These are phyloP conservation scores for Gryllus bimaculatus DNA, from an alignment of 1,140 invertebrate species.

Conservation along the genomic window DNA sequence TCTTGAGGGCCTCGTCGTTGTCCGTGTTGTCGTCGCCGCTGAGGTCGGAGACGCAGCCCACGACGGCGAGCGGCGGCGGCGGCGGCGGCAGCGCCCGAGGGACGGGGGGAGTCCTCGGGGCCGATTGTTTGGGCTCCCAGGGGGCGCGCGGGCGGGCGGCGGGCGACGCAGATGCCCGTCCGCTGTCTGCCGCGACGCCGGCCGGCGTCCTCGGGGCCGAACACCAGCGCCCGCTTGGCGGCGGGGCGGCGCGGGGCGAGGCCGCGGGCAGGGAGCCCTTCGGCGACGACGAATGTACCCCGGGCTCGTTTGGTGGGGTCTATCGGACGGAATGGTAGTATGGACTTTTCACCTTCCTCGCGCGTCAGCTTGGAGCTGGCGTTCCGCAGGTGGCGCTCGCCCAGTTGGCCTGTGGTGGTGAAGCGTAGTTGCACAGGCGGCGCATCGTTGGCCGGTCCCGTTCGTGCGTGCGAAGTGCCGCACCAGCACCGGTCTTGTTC, in stretches of 20 bases:
- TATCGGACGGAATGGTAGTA: slow-evolving; percentile 79
- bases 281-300: background rate
- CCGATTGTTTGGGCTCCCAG: background rate
- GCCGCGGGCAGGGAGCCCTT: background rate
- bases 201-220: background rate
- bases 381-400: slow-evolving; percentile 80
- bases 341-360: slow-evolving; percentile 77
- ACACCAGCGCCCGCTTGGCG: slow-evolving; percentile 30
- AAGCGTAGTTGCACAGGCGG: slow-evolving; percentile 92
- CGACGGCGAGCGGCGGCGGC: too few relatives aligned
- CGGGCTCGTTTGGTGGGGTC: slow-evolving; percentile 64
- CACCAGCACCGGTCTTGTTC: slow-evolving; percentile 83
- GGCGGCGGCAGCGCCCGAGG: background rate
- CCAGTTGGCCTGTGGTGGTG: slow-evolving; percentile 90
- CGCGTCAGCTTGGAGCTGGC: slow-evolving; percentile 76
- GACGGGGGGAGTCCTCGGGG: too few relatives aligned
- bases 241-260: slow-evolving; percentile 22
- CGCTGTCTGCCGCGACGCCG: too few relatives aligned
- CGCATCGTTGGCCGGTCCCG: slow-evolving; percentile 89
- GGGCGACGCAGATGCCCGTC: background rate
- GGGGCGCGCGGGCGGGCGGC: background rate
- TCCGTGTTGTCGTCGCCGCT: background rate
- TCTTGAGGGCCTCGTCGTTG: slow-evolving; percentile 12
- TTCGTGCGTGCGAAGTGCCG: slow-evolving; percentile 88
- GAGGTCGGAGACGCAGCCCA: background rate